Percentiles rank a stretch among this genome's conserved stretches.
phyloP scores from a whole-genome alignment of 2,797 vertebrate species.

The Onychomys arenicola region DNA sequence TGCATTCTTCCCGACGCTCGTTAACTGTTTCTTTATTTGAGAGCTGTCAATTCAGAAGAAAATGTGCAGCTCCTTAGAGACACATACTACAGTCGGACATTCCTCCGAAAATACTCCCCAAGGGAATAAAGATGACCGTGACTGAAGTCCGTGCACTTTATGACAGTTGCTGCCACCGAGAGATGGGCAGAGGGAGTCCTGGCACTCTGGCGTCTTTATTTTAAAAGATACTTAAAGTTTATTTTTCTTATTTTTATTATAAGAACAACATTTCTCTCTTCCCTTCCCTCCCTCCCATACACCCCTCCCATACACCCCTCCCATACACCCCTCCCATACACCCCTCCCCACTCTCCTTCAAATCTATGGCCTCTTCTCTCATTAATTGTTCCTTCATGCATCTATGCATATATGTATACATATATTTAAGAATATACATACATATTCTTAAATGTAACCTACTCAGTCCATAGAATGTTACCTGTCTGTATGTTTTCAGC shows the following conservation, averaged over 20 bases:
- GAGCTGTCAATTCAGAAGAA: background rate
- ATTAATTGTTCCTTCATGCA: background rate
- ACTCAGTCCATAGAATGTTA: background rate
- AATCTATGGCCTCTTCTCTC: background rate
- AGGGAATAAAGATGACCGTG: background rate
- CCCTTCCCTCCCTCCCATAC: background rate
- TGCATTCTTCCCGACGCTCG: background rate
- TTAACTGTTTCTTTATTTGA: background rate
- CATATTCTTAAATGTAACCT: background rate
- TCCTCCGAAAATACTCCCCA: slow-evolving; percentile 14
- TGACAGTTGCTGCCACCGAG: background rate
- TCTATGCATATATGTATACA: too few relatives aligned
- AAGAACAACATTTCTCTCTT: background rate
- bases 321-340: too few relatives aligned
- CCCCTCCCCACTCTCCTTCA: background rate
- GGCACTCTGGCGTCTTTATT: background rate
- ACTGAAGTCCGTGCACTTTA: background rate
- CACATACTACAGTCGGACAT: background rate
- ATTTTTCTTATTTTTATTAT: background rate
- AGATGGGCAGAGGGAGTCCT: background rate
- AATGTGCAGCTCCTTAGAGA: background rate
- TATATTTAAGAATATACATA: background rate
- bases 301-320: background rate
- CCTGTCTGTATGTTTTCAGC: background rate
- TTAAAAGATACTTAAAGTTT: background rate